These are phyloP conservation scores for Hyles vespertilio DNA, from an alignment of 1,140 invertebrate species.

Conservation along the genomic window DNA sequence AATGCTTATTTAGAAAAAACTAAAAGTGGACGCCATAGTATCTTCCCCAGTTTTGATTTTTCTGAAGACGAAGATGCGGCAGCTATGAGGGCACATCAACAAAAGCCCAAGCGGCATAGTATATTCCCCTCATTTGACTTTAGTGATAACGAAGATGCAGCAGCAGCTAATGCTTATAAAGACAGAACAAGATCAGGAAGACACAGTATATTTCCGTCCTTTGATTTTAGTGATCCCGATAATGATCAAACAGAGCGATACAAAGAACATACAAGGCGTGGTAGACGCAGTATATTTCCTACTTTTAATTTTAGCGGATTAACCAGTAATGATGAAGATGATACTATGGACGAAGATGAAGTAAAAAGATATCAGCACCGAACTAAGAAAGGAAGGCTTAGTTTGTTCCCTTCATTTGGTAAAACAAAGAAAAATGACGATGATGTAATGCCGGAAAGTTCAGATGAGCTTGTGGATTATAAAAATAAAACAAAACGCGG, in stretches of 20 bases:
- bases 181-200: constrained; percentile 42
- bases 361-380: constrained; percentile 58
- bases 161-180: constrained; percentile 29
- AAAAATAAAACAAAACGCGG: constrained; percentile 60
- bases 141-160: constrained; percentile 48
- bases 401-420: constrained; percentile 65
- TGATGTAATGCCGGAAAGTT: constrained; percentile 58
- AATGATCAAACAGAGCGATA: constrained; percentile 46
- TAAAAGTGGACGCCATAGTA: constrained; percentile 53
- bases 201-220: constrained; percentile 52
- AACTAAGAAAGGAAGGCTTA: constrained; percentile 60
- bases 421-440: constrained; percentile 59
- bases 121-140: constrained; percentile 67
- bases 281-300: constrained; percentile 63
- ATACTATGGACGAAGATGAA: constrained; percentile 61
- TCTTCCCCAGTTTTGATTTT: constrained; percentile 64
- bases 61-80: constrained; percentile 59
- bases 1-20: constrained; percentile 56
- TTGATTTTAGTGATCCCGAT: constrained; percentile 55
- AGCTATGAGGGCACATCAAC: constrained; percentile 41
- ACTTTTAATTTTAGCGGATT: constrained; percentile 59
- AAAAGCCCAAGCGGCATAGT: constrained; percentile 60
- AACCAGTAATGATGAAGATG: constrained; percentile 53
- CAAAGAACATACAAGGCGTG: constrained; percentile 55
- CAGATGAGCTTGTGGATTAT: constrained; percentile 63